A percentile compares a stretch with the other conserved stretches of the same genome.
phyloP scores from a whole-genome alignment of 2,797 vertebrate genomes.

The Amblyraja radiata region DNA sequence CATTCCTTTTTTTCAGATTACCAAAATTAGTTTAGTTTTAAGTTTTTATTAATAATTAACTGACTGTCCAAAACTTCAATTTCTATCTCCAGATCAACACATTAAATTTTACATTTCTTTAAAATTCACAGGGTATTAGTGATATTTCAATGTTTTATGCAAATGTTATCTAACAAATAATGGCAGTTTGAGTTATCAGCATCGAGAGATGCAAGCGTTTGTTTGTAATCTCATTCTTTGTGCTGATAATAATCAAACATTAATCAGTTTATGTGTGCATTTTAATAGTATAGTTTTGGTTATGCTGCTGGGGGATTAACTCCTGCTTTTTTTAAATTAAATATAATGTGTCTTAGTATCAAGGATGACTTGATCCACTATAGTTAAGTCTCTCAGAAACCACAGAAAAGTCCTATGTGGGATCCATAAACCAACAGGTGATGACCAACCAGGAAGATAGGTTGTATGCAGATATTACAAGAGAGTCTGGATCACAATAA shows the following conservation, averaged over 20 bases:
- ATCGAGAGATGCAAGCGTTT: too few relatives aligned
- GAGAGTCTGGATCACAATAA: not conserved
- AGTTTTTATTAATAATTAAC: not conserved
- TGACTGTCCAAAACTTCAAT: not conserved
- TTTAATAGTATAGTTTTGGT: not conserved
- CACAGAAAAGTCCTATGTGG: too few relatives aligned
- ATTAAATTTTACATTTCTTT: not conserved
- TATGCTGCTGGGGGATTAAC: not conserved
- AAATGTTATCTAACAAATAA: not conserved
- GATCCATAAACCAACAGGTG: too few relatives aligned
- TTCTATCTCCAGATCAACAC: not conserved
- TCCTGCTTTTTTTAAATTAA: not conserved
- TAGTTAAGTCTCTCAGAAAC: too few relatives aligned
- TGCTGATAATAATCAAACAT: not conserved
- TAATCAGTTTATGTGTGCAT: not conserved
- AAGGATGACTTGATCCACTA: too few relatives aligned
- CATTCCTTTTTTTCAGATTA: too few relatives aligned
- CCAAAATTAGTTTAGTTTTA: too few relatives aligned
- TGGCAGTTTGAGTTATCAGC: not conserved
- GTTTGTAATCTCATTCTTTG: too few relatives aligned
- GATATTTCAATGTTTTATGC: not conserved
- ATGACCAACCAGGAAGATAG: too few relatives aligned
- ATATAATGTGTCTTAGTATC: too few relatives aligned
- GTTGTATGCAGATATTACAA: not conserved
- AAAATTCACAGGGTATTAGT: not conserved